Conservation (phyloP, 92 coral and sea anemone species). For the Epizoanthus stellaris region DNA sequence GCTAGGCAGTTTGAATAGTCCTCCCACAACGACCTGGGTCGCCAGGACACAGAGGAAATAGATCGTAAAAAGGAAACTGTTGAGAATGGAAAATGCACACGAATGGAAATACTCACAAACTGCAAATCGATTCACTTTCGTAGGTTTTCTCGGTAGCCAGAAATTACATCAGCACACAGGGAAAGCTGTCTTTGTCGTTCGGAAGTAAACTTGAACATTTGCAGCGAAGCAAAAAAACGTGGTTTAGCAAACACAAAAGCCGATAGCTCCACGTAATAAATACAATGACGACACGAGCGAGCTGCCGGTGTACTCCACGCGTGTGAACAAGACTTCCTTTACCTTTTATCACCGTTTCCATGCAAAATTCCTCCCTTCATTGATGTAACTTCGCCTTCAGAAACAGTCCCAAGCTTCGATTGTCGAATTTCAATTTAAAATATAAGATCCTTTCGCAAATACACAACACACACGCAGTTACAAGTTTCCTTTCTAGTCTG, state of each 20-base stretch:
- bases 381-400: neutral
- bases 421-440: neutral
- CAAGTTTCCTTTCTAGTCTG: slow-evolving; percentile 61
- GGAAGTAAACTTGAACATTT: slow-evolving; percentile 7
- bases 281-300: slow-evolving; percentile 44
- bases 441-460: neutral
- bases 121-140: neutral
- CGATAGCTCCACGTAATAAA: slow-evolving; percentile 51
- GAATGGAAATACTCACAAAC: slow-evolving; percentile 1
- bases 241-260: slow-evolving; percentile 46
- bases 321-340: neutral
- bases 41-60: slow-evolving; percentile 36
- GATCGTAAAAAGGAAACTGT: slow-evolving; percentile 39
- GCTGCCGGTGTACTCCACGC: slow-evolving; percentile 7
- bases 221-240: slow-evolving; percentile 45
- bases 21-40: slow-evolving; percentile 37
- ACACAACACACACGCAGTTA: neutral
- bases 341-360: slow-evolving; percentile 18
- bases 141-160: neutral
- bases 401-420: neutral
- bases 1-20: slow-evolving; percentile 18
- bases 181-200: neutral
- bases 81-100: slow-evolving; percentile 34
- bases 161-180: slow-evolving; percentile 6
- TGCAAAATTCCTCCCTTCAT: slow-evolving; percentile 14